Conservation (phyloP, 2,888 invertebrate species). For the Psylliodes chrysocephalus region DNA sequence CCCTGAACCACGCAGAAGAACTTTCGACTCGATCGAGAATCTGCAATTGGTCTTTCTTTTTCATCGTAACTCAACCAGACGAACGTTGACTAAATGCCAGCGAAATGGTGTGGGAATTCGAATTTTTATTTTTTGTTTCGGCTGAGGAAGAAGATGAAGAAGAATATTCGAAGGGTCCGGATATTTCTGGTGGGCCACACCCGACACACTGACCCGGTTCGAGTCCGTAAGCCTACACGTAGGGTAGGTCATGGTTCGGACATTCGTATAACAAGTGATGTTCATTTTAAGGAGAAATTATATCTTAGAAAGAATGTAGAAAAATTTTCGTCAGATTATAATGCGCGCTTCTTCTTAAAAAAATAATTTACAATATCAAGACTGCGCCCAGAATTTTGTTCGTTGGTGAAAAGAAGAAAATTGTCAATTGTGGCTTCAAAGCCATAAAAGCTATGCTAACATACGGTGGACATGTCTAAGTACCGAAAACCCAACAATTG, state of each 20-base stretch:
- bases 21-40: constrained; percentile 24
- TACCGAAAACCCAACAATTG: too few relatives aligned
- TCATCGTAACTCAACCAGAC: constrained; percentile 8
- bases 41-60: constrained; percentile 15
- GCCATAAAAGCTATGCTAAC: too few relatives aligned
- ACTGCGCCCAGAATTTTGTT: too few relatives aligned
- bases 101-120: constrained; percentile 14
- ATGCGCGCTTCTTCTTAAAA: too few relatives aligned
- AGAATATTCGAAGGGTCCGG: constrained; percentile 30
- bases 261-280: neutral
- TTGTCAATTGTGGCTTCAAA: too few relatives aligned
- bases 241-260: constrained; percentile 32
- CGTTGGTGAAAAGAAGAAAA: too few relatives aligned
- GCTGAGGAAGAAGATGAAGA: neutral
- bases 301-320: too few relatives aligned
- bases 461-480: too few relatives aligned
- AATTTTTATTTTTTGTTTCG: constrained; percentile 24
- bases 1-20: neutral
- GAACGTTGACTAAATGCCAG: constrained; percentile 1
- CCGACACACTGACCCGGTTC: constrained; percentile 43
- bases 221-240: neutral
- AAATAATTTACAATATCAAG: too few relatives aligned
- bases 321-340: too few relatives aligned
- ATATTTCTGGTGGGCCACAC: constrained; percentile 31
- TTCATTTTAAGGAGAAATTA: neutral